Evolutionary conservation across 2,888 invertebrate species (phyloP), one percentile per base, ranked within the genome.

Genomic region (Azorinus chamasolen): DNA sequence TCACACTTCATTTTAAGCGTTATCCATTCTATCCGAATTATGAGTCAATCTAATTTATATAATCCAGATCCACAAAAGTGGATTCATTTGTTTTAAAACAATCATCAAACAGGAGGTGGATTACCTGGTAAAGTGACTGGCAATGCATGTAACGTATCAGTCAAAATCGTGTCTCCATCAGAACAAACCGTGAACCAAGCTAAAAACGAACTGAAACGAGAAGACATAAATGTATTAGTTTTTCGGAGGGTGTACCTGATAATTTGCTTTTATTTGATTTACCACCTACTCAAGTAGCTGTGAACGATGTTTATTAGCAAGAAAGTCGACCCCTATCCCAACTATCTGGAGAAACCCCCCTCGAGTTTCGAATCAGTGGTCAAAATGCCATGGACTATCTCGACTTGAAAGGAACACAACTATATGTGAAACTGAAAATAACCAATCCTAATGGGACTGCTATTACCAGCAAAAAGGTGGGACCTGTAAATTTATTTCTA

Each of bases 301-400:
- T 80, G 4, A 65, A 43, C 43, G 69, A 76, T 27, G 53, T 65
- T 3, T 76, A 76, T 62, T 72, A 24, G 58, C 72, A 79, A 65
- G 69, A 72, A 51, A 65, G 69, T 43, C 55, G 80, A 54, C 72
- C 80, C 22, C n/a, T 80, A 50, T 76, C 69, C 57, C 80, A 80
- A 54, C 54, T 76, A 5, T 46, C 69, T 2, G 65, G 59, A n/a
- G 73, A 76, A 32, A 68, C 63, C 12, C 72, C 76, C 2, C 65
- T 76, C n/a, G 73, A 80, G 50, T 80, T 80, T 76, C 59, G 55
- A 65, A 76, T 76, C 8, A 76, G 62, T 48, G 66, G 65, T 54
- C 72, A 76, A 48, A 74, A 80, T 58, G 64, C 65, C 12, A 61
- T 76, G 66, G 76, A 80, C 32, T 76, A 70, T 55, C 57, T 71